A percentile compares a stretch with the other conserved stretches of the same genome.
Evolutionary conservation across 2,888 invertebrate genomes (phyloP).

Genomic region (Lycophotia porphyrea): DNA sequence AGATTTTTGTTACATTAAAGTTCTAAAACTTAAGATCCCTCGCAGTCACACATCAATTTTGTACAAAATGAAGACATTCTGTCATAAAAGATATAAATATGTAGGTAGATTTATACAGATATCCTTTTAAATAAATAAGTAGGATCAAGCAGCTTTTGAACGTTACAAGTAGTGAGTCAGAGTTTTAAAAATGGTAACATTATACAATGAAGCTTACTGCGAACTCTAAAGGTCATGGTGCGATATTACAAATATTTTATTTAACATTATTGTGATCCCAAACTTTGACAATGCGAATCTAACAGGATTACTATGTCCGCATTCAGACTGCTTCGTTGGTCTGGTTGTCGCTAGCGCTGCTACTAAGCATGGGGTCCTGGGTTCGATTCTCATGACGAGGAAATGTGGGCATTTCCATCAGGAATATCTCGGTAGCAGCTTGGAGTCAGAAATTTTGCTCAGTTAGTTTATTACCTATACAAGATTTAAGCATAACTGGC

Average conservation of each 20-base stretch:
- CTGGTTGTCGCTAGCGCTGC: neutral
- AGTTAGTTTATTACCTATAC: neutral
- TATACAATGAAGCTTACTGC: constrained; percentile 14
- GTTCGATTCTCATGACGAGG: neutral
- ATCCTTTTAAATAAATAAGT: neutral
- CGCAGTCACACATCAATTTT: neutral
- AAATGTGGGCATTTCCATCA: neutral
- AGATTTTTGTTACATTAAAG: neutral
- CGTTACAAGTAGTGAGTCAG: constrained; percentile 50
- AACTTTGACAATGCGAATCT: neutral
- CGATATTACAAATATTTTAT: constrained; percentile 17
- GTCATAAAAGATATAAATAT: neutral
- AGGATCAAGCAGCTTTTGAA: constrained; percentile 42
- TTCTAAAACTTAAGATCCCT: neutral
- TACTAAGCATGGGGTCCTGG: neutral
- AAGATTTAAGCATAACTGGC: neutral
- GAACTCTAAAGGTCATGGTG: constrained; percentile 48
- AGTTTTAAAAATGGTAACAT: constrained; percentile 35
- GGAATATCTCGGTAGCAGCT: neutral
- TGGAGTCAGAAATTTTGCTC: neutral
- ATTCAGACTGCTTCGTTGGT: neutral
- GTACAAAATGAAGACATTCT: neutral
- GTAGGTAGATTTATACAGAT: neutral
- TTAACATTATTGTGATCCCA: neutral
- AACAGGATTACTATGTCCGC: constrained; percentile 1